phyloP scores from a whole-genome alignment of 2,888 invertebrate genomes.

The Apotomis turbidana region DNA sequence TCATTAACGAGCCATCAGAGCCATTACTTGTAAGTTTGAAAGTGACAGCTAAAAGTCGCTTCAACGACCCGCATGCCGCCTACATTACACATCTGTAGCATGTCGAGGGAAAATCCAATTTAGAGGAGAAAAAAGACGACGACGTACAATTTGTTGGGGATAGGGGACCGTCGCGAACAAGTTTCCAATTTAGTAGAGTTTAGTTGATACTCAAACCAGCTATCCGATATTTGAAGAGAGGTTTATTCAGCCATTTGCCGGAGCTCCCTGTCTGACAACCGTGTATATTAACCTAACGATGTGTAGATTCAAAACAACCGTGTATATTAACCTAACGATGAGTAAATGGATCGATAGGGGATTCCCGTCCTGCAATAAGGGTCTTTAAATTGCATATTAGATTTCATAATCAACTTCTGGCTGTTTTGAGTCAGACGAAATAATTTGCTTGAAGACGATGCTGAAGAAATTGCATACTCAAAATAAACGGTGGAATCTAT shows the following conservation, averaged over 20 bases:
- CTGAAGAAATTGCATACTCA: no score
- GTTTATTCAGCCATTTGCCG: slow-evolving; percentile 6
- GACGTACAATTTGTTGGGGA: slow-evolving; percentile 20
- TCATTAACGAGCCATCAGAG: slow-evolving; percentile 30
- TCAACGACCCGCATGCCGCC: slow-evolving; percentile 23
- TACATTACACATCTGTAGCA: slow-evolving; percentile 27
- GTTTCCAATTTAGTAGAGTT: slow-evolving; percentile 36
- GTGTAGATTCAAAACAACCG: slow-evolving; percentile 16
- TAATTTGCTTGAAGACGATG: no score
- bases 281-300: background rate
- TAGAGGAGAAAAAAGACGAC: slow-evolving; percentile 25
- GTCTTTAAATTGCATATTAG: no score
- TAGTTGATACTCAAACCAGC: slow-evolving; percentile 4
- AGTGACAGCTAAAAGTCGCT: slow-evolving; percentile 32
- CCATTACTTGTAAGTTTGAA: slow-evolving; percentile 38
- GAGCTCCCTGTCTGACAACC: background rate
- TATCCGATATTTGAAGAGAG: slow-evolving; percentile 13
- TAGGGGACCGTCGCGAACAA: slow-evolving; percentile 15
- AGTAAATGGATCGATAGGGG: slow-evolving; percentile 7
- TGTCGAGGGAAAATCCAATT: slow-evolving; percentile 38
- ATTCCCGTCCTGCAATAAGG: background rate
- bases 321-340: background rate
- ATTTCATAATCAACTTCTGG: no score
- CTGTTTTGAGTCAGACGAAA: no score
- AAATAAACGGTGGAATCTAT: background rate